Base-by-base conservation (phyloP, 1,140 invertebrate genomes). In the Holcopasites calliopsidis region DNA sequence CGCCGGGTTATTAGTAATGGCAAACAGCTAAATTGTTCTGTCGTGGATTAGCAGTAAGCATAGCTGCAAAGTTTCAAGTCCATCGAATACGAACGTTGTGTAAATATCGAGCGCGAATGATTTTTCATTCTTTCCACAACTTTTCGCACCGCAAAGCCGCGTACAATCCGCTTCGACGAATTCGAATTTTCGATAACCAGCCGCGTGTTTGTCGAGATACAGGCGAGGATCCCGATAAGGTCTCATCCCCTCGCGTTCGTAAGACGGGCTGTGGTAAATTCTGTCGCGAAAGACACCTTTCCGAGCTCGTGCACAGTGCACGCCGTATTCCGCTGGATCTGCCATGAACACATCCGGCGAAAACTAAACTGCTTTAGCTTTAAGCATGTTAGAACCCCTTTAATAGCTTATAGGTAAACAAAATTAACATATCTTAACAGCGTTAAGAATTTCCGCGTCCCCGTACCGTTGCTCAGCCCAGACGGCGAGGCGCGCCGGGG, bases 401-500 rank as follows among this genome's bases (percentile, higher is more conserved):
- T 91, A 92, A 91, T 91, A 91, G 90, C 90, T 92, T 91, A 92
- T 91, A 91, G 90, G 91, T 91, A 92, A 92, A 92, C 89, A 92
- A 91, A 90, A 92, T 92, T 92, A 92, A 91, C 90, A 92, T 91
- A 92, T 90, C 89, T 91, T 92, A 92, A 92, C 90, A 91, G 88
- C 85, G 89, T 92, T 92, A 92, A 91, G 90, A 91, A 92, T 90
- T 91, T 90, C 88, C 85, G 79, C 76, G 82, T 84, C 84, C 87
- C 86, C 82, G 64, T 80, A 60, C 81, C 77, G 64, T 62, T 74
- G 82, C 69, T 52, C 40, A 60, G 65, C 44, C 55, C 76, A 79
- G 66, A 80, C 81, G 77, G 44, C 35, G 44, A 54, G 70, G n/a
- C n/a, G n/a, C n/a, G n/a, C n/a, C n/a, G n/a, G n/a, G n/a, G 76